phyloP scores from a whole-genome alignment of 2,113 vertebrate species.

The Himantopus leucocephalus region DNA sequence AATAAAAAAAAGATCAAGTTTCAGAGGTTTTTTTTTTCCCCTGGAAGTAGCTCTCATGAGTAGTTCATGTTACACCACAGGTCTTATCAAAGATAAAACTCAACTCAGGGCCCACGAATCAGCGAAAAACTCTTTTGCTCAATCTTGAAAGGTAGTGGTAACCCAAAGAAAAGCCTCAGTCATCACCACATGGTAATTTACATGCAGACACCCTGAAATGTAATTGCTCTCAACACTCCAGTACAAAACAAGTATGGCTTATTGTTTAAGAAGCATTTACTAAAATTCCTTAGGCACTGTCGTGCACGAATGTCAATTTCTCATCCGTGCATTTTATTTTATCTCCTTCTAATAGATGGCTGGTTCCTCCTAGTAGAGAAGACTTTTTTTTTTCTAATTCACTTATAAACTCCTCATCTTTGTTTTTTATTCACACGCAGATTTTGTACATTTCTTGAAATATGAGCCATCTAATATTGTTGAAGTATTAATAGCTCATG shows the following conservation, averaged over 20 bases:
- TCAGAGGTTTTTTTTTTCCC: not conserved
- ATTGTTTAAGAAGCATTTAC: not conserved
- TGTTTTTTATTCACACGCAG: not conserved
- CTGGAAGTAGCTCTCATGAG: not conserved
- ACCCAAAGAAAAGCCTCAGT: not conserved
- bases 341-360: not conserved
- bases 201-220: not conserved
- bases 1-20: not conserved
- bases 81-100: not conserved
- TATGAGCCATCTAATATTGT: not conserved
- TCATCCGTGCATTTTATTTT: not conserved
- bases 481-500: not conserved
- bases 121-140: not conserved
- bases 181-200: not conserved
- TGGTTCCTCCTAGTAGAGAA: not conserved
- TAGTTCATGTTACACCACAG: not conserved
- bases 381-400: not conserved
- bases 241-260: not conserved
- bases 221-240: not conserved
- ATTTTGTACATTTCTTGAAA: not conserved
- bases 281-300: not conserved
- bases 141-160: not conserved
- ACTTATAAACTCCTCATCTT: not conserved
- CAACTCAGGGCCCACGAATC: accelerated
- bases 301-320: not conserved